A percentile compares a stretch with the other conserved stretches of the same genome.
phyloP scores from a whole-genome alignment of 2,888 invertebrate species.

The Linnaemya vulpina region DNA sequence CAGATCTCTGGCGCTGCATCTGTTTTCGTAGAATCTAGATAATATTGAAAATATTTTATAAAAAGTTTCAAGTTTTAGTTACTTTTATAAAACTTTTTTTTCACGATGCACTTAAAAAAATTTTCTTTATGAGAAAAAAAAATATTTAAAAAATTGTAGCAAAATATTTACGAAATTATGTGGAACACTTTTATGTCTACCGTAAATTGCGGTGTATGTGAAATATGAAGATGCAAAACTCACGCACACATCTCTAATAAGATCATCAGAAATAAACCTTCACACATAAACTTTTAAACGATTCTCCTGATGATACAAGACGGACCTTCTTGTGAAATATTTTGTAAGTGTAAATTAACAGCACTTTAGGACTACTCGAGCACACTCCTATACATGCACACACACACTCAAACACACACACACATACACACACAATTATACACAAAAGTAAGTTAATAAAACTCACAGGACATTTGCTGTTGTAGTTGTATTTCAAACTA shows the following conservation, averaged over 20 bases:
- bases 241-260: background rate
- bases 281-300: conserved; percentile 38
- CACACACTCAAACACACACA: background rate
- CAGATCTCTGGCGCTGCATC: no score
- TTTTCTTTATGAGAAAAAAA: no score
- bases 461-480: conserved; percentile 12
- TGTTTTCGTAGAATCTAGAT: no score
- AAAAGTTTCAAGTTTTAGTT: no score
- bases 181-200: no score
- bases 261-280: background rate
- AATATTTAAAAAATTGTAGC: no score
- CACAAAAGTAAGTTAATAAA: background rate
- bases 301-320: conserved; percentile 51
- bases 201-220: background rate
- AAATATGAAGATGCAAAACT: background rate
- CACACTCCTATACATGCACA: background rate
- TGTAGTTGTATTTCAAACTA: background rate
- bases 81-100: no score
- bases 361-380: conserved; percentile 18
- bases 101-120: no score
- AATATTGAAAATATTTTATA: no score
- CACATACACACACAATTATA: background rate
- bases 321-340: conserved; percentile 39
- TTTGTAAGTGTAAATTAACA: conserved; percentile 70
- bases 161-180: no score